phyloP scores from a whole-genome alignment of 2,113 vertebrate genomes.

The Daphoenositta chrysoptera region DNA sequence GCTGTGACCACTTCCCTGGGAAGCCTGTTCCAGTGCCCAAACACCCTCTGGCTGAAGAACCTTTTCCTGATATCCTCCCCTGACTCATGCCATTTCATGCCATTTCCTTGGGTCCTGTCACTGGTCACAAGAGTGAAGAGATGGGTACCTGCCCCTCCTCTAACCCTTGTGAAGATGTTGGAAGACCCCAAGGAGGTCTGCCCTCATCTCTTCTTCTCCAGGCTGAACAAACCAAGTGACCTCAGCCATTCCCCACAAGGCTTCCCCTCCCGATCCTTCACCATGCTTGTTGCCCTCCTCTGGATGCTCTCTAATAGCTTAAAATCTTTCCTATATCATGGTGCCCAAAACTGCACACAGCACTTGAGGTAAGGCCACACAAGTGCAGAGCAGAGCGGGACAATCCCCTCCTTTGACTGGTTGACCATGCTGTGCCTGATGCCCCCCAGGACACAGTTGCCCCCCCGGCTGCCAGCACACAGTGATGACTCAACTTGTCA shows the following conservation, averaged over 20 bases:
- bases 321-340: background rate
- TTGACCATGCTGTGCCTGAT: background rate
- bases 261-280: background rate
- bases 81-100: background rate
- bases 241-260: background rate
- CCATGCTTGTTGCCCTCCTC: background rate
- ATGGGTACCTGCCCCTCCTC: background rate
- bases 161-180: background rate
- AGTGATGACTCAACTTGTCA: background rate
- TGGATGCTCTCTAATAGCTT: background rate
- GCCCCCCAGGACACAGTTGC: accelerated
- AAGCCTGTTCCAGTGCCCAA: background rate
- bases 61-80: background rate
- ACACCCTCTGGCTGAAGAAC: background rate
- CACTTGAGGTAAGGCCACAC: accelerated
- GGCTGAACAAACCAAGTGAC: background rate
- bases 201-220: background rate
- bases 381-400: background rate
- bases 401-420: background rate
- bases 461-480: background rate
- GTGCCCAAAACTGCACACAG: background rate
- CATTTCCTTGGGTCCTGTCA: background rate
- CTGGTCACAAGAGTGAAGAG: background rate
- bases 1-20: background rate
- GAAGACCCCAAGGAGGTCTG: background rate